Conservation (phyloP, 1,140 invertebrate genomes). For the Medauroidea extradentata region DNA sequence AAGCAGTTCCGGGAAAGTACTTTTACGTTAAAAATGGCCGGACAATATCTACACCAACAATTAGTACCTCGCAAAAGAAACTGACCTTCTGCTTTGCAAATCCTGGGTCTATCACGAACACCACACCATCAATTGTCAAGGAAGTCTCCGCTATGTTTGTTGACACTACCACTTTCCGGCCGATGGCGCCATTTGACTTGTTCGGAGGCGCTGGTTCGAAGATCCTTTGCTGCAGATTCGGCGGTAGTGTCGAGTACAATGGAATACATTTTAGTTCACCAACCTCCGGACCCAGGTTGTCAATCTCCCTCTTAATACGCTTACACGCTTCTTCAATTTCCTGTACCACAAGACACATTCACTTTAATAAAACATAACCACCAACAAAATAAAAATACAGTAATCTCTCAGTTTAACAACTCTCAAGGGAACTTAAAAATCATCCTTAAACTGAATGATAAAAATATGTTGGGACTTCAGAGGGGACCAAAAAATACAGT, state of each 20-base stretch:
- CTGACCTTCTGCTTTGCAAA: conserved; percentile 97
- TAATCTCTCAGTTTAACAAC: too few species aligned
- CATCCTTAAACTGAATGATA: too few species aligned
- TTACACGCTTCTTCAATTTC: conserved; percentile 99
- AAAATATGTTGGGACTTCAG: too few species aligned
- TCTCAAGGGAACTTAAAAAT: too few species aligned
- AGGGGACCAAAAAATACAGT: too few species aligned
- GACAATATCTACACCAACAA: not conserved
- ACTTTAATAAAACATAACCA: too few species aligned
- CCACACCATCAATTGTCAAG: conserved; percentile 98
- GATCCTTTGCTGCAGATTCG: conserved; percentile 95
- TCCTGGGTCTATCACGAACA: conserved; percentile 99
- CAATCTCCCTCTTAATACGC: conserved; percentile 93
- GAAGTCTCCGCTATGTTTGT: conserved; percentile 99
- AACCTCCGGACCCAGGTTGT: conserved; percentile 93
- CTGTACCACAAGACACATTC: conserved; percentile 47
- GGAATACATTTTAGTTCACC: conserved; percentile 98
- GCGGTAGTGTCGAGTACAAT: conserved; percentile 96
- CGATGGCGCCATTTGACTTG: conserved; percentile 90
- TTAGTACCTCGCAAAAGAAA: not conserved
- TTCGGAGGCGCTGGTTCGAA: conserved; percentile 94
- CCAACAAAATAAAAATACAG: too few species aligned
- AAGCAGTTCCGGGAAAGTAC: too few species aligned
- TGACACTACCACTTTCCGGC: conserved; percentile 93
- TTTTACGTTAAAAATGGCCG: too few species aligned